A percentile compares a stretch with the other conserved stretches of the same genome.
phyloP scores from a whole-genome alignment of 2,888 invertebrate genomes.

The Deilephila elpenor region DNA sequence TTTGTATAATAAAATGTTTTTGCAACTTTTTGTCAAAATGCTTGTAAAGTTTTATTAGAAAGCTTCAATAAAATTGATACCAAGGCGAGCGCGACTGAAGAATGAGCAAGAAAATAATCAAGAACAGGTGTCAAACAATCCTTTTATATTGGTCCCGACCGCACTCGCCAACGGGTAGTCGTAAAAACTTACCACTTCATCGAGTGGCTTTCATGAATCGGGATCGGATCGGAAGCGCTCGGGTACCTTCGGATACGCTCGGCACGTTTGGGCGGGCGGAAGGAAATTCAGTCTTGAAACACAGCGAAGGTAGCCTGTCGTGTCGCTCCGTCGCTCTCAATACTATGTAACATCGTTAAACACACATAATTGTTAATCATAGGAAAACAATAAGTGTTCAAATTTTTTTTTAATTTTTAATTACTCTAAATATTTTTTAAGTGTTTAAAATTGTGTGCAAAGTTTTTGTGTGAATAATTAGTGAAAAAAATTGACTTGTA shows the following conservation, averaged over 20 bases:
- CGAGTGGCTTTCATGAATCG: slow-evolving; percentile 78
- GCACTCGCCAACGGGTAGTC: slow-evolving; percentile 73
- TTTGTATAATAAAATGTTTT: too few relatives aligned
- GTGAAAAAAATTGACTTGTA: slow-evolving; percentile 69
- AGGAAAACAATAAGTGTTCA: slow-evolving; percentile 42
- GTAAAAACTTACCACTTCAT: slow-evolving; percentile 84
- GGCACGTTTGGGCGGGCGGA: slow-evolving; percentile 69
- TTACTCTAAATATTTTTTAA: slow-evolving; percentile 39
- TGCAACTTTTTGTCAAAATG: too few relatives aligned
- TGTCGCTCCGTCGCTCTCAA: slow-evolving; percentile 42
- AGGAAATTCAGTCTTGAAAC: slow-evolving; percentile 66
- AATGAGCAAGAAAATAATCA: slow-evolving; percentile 59
- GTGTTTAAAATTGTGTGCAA: slow-evolving; percentile 54
- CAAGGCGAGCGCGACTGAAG: slow-evolving; percentile 3
- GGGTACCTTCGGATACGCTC: slow-evolving; percentile 57
- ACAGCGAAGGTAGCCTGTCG: slow-evolving; percentile 56
- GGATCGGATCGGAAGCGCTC: slow-evolving; percentile 53
- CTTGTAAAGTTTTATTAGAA: too few relatives aligned
- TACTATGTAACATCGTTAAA: slow-evolving; percentile 69
- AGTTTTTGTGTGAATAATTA: slow-evolving; percentile 68
- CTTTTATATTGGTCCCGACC: slow-evolving; percentile 73
- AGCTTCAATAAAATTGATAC: not conserved
- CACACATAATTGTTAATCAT: slow-evolving; percentile 56
- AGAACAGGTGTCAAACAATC: slow-evolving; percentile 74
- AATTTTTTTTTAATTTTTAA: slow-evolving; percentile 31